phyloP scores from a whole-genome alignment of 2,888 invertebrate genomes.

The Villa cingulata region DNA sequence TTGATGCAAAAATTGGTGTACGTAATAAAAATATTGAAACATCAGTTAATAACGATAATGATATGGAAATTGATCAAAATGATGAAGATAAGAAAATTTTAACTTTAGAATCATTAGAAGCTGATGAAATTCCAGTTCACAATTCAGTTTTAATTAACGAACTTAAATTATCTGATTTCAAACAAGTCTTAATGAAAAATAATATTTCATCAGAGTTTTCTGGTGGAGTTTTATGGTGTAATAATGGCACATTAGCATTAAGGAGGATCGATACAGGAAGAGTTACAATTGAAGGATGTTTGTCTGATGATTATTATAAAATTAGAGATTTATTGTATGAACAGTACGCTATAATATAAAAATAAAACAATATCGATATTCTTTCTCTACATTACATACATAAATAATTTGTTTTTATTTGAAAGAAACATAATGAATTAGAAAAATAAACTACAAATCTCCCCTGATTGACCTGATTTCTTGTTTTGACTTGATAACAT shows the following conservation, averaged over 20 bases:
- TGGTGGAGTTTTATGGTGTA: constrained; percentile 87
- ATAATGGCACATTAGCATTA: constrained; percentile 79
- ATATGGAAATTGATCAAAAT: constrained; percentile 21
- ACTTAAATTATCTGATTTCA: constrained; percentile 82
- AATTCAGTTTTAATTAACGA: constrained; percentile 86
- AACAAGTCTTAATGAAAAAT: constrained; percentile 58
- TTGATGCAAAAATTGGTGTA: constrained; percentile 63
- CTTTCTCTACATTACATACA: too few relatives aligned
- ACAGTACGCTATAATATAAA: constrained; percentile 88
- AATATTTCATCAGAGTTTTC: constrained; percentile 77
- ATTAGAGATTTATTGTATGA: constrained; percentile 85
- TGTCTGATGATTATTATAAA: constrained; percentile 90
- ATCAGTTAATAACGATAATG: constrained; percentile 22
- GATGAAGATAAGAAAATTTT: constrained; percentile 45
- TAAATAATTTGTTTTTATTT: too few relatives aligned
- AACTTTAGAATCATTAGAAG: constrained; percentile 51
- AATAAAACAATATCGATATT: too few relatives aligned
- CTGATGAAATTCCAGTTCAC: constrained; percentile 48
- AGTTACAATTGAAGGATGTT: constrained; percentile 83
- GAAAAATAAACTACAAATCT: too few relatives aligned
- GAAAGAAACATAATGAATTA: too few relatives aligned
- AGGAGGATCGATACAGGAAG: constrained; percentile 81
- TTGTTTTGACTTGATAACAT: too few relatives aligned
- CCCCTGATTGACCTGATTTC: too few relatives aligned
- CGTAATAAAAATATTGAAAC: constrained; percentile 47